Evolutionary conservation across 2,797 vertebrate genomes (phyloP).

Genomic region (Helicolenus hilgendorfi): DNA sequence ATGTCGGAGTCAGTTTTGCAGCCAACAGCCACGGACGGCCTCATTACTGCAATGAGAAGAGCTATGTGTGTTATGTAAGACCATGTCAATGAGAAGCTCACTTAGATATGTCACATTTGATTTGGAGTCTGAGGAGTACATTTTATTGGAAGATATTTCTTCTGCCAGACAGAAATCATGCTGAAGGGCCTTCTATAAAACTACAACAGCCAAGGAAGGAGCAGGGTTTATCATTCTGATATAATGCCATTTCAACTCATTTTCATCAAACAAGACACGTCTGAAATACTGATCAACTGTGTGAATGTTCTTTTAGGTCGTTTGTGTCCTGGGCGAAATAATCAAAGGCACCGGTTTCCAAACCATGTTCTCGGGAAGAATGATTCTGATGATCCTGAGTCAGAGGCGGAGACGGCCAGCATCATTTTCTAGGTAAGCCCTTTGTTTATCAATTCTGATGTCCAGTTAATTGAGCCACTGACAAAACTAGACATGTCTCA

Average conservation of each 20-base stretch:
- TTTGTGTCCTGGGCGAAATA: background rate
- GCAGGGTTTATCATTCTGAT: background rate
- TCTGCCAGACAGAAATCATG: background rate
- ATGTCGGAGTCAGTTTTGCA: background rate
- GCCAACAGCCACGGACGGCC: background rate
- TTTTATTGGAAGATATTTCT: conserved; percentile 9
- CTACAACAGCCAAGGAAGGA: background rate
- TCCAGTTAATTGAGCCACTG: background rate
- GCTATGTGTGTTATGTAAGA: conserved; percentile 7
- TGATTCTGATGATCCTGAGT: background rate
- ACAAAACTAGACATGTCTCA: background rate
- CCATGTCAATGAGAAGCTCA: conserved; percentile 3
- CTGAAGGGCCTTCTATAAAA: background rate
- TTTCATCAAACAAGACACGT: background rate
- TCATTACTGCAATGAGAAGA: conserved; percentile 38
- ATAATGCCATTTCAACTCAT: background rate
- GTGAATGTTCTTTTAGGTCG: background rate
- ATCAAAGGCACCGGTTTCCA: background rate
- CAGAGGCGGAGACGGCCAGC: background rate
- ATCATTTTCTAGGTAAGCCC: background rate
- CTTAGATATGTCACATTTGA: conserved; percentile 36
- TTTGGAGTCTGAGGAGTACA: background rate
- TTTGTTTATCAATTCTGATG: background rate
- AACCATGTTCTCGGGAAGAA: background rate
- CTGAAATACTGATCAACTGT: background rate